Conservation (phyloP, 2,888 invertebrate genomes). For the Trichogramma dendrolimi region DNA sequence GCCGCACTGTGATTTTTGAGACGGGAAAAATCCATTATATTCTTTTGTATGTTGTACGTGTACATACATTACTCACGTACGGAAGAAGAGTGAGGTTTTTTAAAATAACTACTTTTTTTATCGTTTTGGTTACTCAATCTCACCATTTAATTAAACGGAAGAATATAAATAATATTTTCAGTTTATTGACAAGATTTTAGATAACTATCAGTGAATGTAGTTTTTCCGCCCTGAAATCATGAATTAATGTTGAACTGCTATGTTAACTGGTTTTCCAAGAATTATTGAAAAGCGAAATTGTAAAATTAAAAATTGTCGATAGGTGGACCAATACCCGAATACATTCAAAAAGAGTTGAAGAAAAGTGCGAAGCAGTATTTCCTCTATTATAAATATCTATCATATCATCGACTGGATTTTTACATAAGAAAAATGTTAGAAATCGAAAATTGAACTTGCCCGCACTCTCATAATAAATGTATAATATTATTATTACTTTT, state of each 20-base stretch:
- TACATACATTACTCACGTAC: slow-evolving; percentile 30
- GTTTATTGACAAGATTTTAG: slow-evolving; percentile 7
- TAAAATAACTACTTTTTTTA: slow-evolving; percentile 16
- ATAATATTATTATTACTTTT: slow-evolving; percentile 19
- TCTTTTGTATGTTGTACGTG: slow-evolving; percentile 24
- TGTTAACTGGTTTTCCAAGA: not conserved
- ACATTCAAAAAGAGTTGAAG: slow-evolving; percentile 19
- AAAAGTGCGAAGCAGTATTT: slow-evolving; percentile 10
- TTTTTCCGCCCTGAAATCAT: too few relatives aligned
- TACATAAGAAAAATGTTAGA: slow-evolving; percentile 4
- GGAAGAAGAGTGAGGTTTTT: slow-evolving; percentile 10
- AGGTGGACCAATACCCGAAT: slow-evolving; percentile 21
- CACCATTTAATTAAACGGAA: not conserved
- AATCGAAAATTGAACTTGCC: slow-evolving; percentile 8
- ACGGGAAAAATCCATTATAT: slow-evolving; percentile 37
- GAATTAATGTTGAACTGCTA: not conserved
- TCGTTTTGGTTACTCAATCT: slow-evolving; percentile 11
- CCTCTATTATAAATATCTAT: slow-evolving; percentile 14
- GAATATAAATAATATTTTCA: not conserved
- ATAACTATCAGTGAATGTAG: too few relatives aligned
- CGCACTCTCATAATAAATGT: slow-evolving; percentile 15
- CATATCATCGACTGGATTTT: slow-evolving; percentile 27
- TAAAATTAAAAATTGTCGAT: slow-evolving; percentile 11
- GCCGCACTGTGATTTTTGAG: slow-evolving; percentile 45
- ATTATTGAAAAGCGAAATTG: slow-evolving; percentile 1